Evolutionary conservation across 2,797 vertebrate species (phyloP), one percentile per base, ranked within the genome.

Genomic region (Crenuchus spilurus): DNA sequence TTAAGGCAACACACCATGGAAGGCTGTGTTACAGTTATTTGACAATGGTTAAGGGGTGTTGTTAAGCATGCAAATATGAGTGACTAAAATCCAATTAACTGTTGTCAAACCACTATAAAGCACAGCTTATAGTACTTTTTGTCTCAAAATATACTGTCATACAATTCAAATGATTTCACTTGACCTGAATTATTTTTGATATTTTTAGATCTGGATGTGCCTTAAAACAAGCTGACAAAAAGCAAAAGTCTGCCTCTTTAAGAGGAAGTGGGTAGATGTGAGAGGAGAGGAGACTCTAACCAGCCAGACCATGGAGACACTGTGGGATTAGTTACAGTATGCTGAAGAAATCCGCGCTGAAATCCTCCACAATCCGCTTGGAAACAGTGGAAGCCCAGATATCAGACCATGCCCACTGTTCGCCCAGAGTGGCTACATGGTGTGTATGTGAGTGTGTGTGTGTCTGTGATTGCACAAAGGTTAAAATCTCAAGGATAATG

Each of bases 321-420:
- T 48, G 46, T 1, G 49, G 81, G 81, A 82, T 82, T 82, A 80
- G 78, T 71, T 82, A 66, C 77, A 82, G 75, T 75, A 68, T 78
- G 81, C 78, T 75, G 72, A 70, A 80, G 78, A 82, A 82, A 82
- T 82, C 81, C 81, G 33, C 63, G 8, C 68, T 69, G 51, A 82
- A 82, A 82, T 82, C 75, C 75, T 64, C 44, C 55, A 42, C 68
- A 82, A 80, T 80, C 78, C 75, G 75, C 68, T 80, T 77, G 76
- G 75, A 77, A 80, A 77, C 64, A 75, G 72, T 72, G 46, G 68
- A 80, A 79, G 68, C 71, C 75, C 52, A 3, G 88, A 90, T 66
- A 90, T 88, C 87, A 90, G 89, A 89, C 89, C 84, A 85, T 83
- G 73, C 61, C n/a, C 68, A 82, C 72, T 60, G 13, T 77, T 60